A percentile compares a stretch with the other conserved stretches of the same genome.
phyloP scores from a whole-genome alignment of 92 coral and sea anemone genomes.

The Hydrozoanthus gracilis region DNA sequence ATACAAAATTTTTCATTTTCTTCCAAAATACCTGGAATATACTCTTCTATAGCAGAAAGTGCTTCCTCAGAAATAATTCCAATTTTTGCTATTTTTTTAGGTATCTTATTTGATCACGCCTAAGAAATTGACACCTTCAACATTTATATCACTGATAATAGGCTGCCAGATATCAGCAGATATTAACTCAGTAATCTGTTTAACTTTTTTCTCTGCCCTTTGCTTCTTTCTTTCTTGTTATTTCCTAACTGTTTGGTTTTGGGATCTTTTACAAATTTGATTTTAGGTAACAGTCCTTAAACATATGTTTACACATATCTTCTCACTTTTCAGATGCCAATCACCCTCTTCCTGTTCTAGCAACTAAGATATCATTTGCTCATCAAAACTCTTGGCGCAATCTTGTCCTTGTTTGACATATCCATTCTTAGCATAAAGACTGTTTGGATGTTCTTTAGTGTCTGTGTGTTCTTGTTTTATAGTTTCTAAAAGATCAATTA shows the following conservation, averaged over 20 bases:
- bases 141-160: constrained; percentile 54
- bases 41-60: constrained; percentile 57
- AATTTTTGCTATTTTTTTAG: constrained; percentile 61
- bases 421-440: constrained; percentile 50
- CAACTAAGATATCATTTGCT: constrained; percentile 48
- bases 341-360: constrained; percentile 45
- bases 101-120: constrained; percentile 51
- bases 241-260: too few relatives aligned
- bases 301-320: too few relatives aligned
- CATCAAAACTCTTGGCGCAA: constrained; percentile 59
- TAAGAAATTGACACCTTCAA: constrained; percentile 55
- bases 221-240: too few relatives aligned
- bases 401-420: constrained; percentile 48
- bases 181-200: constrained; percentile 63
- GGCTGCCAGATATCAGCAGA: constrained; percentile 54
- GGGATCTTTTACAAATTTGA: too few relatives aligned
- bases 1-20: constrained; percentile 38
- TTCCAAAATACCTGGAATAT: constrained; percentile 54
- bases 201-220: constrained; percentile 55
- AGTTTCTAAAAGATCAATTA: neutral
- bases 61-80: constrained; percentile 57
- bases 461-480: constrained; percentile 43
- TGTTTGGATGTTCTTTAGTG: constrained; percentile 50
- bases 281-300: too few relatives aligned
- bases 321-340: too few relatives aligned